Percentiles rank a stretch among this genome's conserved stretches.
These are phyloP conservation scores for Chelonia mydas DNA, from an alignment of 2,797 vertebrate species.

Conservation along the genomic window DNA sequence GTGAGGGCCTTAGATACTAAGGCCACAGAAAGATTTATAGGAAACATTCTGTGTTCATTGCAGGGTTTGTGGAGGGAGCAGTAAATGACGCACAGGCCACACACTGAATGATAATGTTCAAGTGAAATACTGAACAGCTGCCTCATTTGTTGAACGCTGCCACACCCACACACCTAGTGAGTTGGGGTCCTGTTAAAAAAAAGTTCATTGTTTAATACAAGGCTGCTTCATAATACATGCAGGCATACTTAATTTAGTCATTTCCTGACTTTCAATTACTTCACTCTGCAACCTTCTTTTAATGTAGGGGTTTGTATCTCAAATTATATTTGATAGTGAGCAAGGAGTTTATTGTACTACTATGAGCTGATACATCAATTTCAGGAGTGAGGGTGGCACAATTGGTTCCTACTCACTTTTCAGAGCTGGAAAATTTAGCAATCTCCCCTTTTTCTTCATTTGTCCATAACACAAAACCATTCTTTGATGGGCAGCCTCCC, in stretches of 20 bases:
- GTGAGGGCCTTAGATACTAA: background rate
- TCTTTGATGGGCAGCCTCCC: background rate
- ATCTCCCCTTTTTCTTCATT: background rate
- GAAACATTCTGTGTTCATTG: background rate
- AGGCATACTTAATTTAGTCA: background rate
- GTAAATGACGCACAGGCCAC: background rate
- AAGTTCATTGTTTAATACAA: background rate
- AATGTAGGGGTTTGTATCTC: background rate
- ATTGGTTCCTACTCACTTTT: background rate
- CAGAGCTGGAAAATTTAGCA: background rate
- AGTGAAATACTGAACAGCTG: background rate
- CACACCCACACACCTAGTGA: background rate
- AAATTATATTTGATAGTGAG: constrained; percentile 21
- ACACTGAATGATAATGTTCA: background rate
- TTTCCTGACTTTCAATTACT: background rate
- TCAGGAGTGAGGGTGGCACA: background rate
- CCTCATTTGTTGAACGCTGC: background rate
- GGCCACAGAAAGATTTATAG: background rate
- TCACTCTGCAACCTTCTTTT: background rate
- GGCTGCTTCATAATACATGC: background rate
- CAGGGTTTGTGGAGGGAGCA: background rate
- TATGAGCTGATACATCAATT: background rate
- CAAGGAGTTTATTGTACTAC: background rate
- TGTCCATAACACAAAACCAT: background rate
- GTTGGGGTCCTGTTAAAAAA: background rate